phyloP scores from a whole-genome alignment of 2,888 invertebrate species.

The Melitaea athalia region DNA sequence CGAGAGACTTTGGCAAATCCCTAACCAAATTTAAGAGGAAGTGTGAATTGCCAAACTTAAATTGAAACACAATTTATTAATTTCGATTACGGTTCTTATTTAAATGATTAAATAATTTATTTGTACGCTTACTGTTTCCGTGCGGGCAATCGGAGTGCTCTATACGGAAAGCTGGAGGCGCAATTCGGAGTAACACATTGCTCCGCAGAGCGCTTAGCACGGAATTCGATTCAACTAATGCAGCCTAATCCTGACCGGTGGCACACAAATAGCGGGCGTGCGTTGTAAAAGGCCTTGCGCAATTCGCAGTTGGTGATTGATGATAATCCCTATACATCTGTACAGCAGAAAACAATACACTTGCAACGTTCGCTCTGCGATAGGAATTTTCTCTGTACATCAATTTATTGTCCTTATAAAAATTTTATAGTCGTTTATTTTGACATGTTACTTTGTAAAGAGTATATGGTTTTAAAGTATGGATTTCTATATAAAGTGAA shows the following conservation, averaged over 20 bases:
- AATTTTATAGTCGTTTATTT: conserved; percentile 27
- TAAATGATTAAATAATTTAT: conserved; percentile 41
- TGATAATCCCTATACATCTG: conserved; percentile 73
- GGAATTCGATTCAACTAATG: conserved; percentile 80
- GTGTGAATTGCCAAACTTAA: conserved; percentile 45
- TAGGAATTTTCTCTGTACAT: conserved; percentile 34
- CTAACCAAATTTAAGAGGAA: conserved; percentile 44
- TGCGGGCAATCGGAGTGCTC: conserved; percentile 19
- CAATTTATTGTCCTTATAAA: conserved; percentile 31
- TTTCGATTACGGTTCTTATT: conserved; percentile 40
- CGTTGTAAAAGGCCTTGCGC: conserved; percentile 74
- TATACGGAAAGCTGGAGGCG: conserved; percentile 49
- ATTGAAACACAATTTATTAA: conserved; percentile 46
- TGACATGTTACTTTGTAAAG: conserved; percentile 18
- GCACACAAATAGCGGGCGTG: conserved; percentile 69
- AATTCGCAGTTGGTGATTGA: conserved; percentile 77
- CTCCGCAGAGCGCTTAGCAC: conserved; percentile 74
- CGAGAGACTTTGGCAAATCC: conserved; percentile 36
- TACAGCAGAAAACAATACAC: conserved; percentile 60
- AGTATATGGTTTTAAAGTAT: not conserved
- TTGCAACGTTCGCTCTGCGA: conserved; percentile 30
- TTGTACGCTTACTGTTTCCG: conserved; percentile 24
- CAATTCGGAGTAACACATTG: conserved; percentile 64
- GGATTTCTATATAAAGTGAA: too few relatives aligned
- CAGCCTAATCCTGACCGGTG: conserved; percentile 73